Conservation (phyloP, 2,797 vertebrate species). For the Cryptoprocta ferox region DNA sequence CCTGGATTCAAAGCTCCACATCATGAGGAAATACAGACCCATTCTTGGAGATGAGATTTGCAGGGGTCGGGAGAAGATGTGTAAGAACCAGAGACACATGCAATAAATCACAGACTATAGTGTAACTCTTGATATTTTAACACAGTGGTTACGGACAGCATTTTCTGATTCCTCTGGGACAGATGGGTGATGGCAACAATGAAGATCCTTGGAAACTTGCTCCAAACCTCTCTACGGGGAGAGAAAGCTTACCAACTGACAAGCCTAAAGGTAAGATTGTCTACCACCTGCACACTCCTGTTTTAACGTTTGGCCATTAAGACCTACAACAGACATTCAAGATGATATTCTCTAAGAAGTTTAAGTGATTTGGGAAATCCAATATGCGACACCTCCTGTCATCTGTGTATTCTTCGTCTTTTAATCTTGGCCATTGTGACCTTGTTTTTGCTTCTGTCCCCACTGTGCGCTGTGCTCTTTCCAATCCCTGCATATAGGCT, state of each 20-base stretch:
- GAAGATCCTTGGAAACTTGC: background rate
- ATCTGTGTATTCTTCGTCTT: background rate
- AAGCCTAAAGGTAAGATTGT: background rate
- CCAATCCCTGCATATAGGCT: background rate
- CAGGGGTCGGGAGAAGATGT: rapidly evolving
- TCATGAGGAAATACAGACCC: background rate
- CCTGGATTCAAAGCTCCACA: background rate
- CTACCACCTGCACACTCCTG: rapidly evolving
- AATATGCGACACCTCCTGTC: rapidly evolving
- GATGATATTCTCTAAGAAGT: background rate
- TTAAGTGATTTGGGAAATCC: background rate
- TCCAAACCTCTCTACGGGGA: background rate
- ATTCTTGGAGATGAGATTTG: background rate
- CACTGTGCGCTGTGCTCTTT: rapidly evolving
- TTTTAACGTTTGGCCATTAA: background rate
- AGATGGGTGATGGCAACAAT: rapidly evolving
- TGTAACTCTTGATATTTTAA: background rate
- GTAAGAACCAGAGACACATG: background rate
- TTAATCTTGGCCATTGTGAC: too few relatives aligned
- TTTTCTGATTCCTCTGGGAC: background rate
- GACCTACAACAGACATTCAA: background rate
- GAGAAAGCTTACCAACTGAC: background rate
- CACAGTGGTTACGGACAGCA: background rate
- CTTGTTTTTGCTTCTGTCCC: background rate
- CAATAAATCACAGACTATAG: background rate